Evolutionary conservation across 1,140 invertebrate genomes (phyloP).

Genomic region (Amyelois transitella): DNA sequence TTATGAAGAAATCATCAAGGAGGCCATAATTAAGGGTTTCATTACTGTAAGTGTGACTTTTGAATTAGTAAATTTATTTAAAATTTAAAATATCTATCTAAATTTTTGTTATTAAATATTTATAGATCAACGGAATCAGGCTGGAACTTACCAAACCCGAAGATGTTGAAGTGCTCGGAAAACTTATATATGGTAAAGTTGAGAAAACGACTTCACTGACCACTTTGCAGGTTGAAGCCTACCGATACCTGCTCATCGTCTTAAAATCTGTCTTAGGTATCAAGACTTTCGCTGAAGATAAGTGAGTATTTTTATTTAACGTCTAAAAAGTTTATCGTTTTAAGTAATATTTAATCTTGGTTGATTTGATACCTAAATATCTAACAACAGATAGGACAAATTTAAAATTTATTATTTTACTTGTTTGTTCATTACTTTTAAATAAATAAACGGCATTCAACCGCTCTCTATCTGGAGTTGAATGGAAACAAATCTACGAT

Average conservation of each 20-base stretch:
- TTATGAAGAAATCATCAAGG: conserved; percentile 77
- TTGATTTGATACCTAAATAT: too few relatives aligned
- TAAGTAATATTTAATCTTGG: too few relatives aligned
- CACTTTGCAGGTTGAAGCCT: conserved; percentile 36
- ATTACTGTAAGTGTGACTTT: conserved; percentile 60
- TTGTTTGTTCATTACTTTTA: too few relatives aligned
- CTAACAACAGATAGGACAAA: too few relatives aligned
- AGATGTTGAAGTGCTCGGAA: conserved; percentile 53
- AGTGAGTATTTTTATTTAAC: conserved; percentile 34
- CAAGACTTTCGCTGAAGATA: conserved; percentile 42
- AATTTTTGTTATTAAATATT: conserved; percentile 8
- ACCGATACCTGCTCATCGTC: conserved; percentile 58
- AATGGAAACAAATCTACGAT: too few relatives aligned
- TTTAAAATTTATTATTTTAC: too few relatives aligned
- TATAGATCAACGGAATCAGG: conserved; percentile 49
- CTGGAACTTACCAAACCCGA: conserved; percentile 46
- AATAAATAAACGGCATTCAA: too few relatives aligned
- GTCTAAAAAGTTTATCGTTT: background rate
- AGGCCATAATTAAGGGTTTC: conserved; percentile 79
- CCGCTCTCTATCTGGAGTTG: too few relatives aligned
- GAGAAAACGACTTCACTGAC: conserved; percentile 37
- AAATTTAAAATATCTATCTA: background rate
- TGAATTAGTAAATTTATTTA: background rate
- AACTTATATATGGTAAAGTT: conserved; percentile 50
- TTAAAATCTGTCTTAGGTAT: conserved; percentile 54